phyloP scores from a whole-genome alignment of 2,797 vertebrate genomes.

The Schizothorax lantsangensis region DNA sequence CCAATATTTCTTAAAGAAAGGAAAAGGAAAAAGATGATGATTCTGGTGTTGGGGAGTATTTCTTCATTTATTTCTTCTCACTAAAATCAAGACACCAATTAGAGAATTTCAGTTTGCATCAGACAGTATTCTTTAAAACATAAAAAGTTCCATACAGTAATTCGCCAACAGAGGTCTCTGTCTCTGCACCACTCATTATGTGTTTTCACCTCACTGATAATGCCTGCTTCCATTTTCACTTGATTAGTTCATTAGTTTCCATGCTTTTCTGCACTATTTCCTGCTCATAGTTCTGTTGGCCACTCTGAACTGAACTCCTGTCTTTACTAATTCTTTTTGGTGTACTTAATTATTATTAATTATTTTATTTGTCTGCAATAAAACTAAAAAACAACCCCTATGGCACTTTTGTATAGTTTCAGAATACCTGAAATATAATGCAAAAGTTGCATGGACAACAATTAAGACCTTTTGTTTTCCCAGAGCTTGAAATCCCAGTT shows the following conservation, averaged over 20 bases:
- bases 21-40: background rate
- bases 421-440: background rate
- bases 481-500: background rate
- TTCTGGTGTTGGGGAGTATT: background rate
- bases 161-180: slow-evolving; percentile 21
- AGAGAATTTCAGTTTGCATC: background rate
- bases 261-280: background rate
- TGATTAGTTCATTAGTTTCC: background rate
- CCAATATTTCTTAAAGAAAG: background rate
- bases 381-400: background rate
- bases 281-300: background rate
- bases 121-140: background rate
- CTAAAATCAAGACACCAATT: slow-evolving; percentile 4
- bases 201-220: background rate
- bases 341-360: background rate
- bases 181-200: background rate
- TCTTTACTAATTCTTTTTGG: background rate
- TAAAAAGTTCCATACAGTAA: background rate
- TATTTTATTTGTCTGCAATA: background rate
- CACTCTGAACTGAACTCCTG: background rate
- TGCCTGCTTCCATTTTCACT: background rate
- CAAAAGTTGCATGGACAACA: background rate
- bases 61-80: background rate
- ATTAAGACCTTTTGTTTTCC: background rate
- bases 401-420: background rate